Evolutionary conservation across 2,797 vertebrate species (phyloP), one percentile per base, ranked within the genome.

Genomic region (Notolabrus celidotus): DNA sequence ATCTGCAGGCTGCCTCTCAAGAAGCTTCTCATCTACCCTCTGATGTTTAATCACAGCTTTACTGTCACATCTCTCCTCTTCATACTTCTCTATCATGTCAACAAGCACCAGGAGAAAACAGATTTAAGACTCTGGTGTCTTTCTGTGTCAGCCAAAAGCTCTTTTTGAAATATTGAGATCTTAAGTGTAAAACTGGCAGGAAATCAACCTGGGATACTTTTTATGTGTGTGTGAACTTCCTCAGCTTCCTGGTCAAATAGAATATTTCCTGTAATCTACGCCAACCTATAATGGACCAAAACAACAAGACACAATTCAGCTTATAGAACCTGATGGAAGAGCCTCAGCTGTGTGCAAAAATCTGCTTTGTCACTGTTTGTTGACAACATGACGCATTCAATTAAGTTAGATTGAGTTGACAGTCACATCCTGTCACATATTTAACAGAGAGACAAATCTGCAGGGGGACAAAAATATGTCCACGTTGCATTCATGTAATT

Each of bases 31-130:
- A 8, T 11, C 47, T 57, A 50, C 73, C 55, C 69, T 85, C 70
- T 74, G 67, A 83, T 77, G 68, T 65, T 74, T 42, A n/a, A 74
- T 83, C 60, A 27, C 50, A 65, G 82, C 66, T 67, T 79, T 64
- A 55, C 59, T 78, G 77, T 70, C 66, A 82, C 59, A 82, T 83
- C 47, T 55, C 25, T 67, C 61, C 52, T 60, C 47, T 36, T 50
- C 29, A 23, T 23, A 11, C 36, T 19, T 22, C 54, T 67, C 67
- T 80, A 36, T 36, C 6, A 41, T 17, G 50, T 66, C 80, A 78
- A 71, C 33, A 5, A 79, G 52, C 38, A 36, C 52, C 61, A 74
- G 64, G 79, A 77, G 46, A 74, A 68, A 81, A 77, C 50, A 61
- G 47, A 77, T 67, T 76, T 51, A 31, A 60, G 53, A 68, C 54